Base-by-base conservation (phyloP, 2,888 invertebrate genomes). In the Laspeyria flexula region DNA sequence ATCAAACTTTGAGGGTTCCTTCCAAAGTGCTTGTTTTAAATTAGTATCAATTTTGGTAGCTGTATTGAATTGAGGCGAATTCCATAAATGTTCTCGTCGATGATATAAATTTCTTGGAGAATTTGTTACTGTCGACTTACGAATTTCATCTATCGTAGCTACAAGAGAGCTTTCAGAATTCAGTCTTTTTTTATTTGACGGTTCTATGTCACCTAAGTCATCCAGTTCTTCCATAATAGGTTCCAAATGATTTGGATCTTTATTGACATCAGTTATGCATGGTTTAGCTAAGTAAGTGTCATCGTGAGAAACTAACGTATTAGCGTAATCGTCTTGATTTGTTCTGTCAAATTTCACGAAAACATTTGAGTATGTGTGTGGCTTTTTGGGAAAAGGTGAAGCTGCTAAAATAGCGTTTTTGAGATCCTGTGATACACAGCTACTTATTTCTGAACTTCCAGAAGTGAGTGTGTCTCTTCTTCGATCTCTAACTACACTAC, bases 81-180 rank as follows among this genome's bases (percentile, higher is more conserved):
- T 86, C 92, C 93, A 93, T 29, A 90, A 80, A 44, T 88, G 83
- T 55, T 93, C 93, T 37, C 93, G 86, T 55, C 93, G 86, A 45
- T 94, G 93, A 72, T 93, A 94, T 48, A 93, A 79, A 71, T 93
- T 93, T 68, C 93, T 87, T 3, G 94, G 94, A 3, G 94, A 94
- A 73, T 93, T 94, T 12, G 93, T 92, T 0, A 88, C 89, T 1
- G 93, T 93, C 31, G 91, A 92, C 66, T 93, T 93, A 34, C 94
- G 85, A 31, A 94, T 94, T 83, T 94, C 94, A 71, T 94, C 94
- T 53, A 94, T 94, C 1, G 94, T 94, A 9, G 94, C 94, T 5
- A 94, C 94, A 5, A 94, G 79, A 5, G 94, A 93, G 73, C 94
- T 94, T 72, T 93, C 93, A 16, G 93, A 93, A 71, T 88, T 92